A percentile compares a stretch with the other conserved stretches of the same genome.
These are phyloP conservation scores for Recurvirostra avosetta DNA, from an alignment of 2,113 vertebrate genomes.

Conservation along the genomic window DNA sequence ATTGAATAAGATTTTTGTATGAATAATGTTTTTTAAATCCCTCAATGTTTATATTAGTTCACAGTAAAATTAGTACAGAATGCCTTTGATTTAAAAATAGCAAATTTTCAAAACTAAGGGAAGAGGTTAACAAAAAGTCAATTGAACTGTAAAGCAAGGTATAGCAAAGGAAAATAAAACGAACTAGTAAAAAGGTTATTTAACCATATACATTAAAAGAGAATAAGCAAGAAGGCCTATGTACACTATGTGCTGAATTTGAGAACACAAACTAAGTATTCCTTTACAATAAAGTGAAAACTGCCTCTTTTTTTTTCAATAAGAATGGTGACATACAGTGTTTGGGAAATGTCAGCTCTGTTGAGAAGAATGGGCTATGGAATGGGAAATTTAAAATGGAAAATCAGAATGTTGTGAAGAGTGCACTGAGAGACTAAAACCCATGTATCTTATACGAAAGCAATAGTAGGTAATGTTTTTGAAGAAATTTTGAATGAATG, in stretches of 20 bases:
- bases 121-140: background rate
- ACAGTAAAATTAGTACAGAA: background rate
- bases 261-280: background rate
- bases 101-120: background rate
- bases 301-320: background rate
- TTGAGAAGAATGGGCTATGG: background rate
- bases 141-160: background rate
- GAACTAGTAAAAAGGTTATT: background rate
- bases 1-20: background rate
- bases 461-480: background rate
- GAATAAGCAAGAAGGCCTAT: background rate
- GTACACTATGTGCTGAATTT: background rate
- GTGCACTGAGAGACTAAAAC: background rate
- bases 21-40: background rate
- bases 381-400: background rate
- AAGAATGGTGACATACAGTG: background rate
- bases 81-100: background rate
- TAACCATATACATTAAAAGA: background rate
- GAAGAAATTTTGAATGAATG: background rate
- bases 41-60: background rate
- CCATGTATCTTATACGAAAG: background rate
- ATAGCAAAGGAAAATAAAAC: background rate
- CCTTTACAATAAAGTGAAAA: background rate
- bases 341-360: background rate
- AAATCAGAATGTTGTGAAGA: background rate